These are phyloP conservation scores for Nannobrachium achirus DNA, from an alignment of 2,113 vertebrate species.

Conservation along the genomic window DNA sequence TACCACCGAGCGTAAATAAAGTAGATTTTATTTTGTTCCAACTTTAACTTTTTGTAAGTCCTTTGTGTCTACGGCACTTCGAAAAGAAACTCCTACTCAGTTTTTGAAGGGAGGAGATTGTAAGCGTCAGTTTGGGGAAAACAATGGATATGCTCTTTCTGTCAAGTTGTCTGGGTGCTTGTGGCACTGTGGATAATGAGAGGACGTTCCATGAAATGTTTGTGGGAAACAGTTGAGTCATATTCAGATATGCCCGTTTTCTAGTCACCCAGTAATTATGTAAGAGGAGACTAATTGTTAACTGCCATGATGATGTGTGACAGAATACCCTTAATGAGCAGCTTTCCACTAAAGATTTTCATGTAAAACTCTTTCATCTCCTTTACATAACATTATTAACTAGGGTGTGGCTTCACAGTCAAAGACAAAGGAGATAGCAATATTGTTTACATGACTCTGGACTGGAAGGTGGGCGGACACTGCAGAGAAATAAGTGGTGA, in stretches of 20 bases:
- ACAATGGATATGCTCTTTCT: background rate
- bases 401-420: too few species aligned
- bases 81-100: constrained; percentile 15
- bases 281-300: background rate
- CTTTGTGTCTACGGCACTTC: background rate
- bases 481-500: too few species aligned
- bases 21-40: constrained; percentile 48
- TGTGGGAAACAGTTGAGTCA: constrained; percentile 1
- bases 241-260: background rate
- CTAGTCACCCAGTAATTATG: background rate
- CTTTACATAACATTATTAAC: background rate
- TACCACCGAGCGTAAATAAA: background rate
- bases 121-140: constrained; percentile 10
- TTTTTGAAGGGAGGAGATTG: constrained; percentile 26
- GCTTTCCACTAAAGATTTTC: too few species aligned
- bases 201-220: constrained; percentile 28
- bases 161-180: constrained; percentile 3
- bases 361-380: background rate
- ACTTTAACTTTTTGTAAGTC: constrained; percentile 10
- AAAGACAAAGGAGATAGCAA: too few species aligned
- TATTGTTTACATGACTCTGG: too few species aligned
- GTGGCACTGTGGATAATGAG: background rate
- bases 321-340: too few species aligned
- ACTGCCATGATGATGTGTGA: background rate
- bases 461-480: too few species aligned